A percentile compares a stretch with the other conserved stretches of the same genome.
These are phyloP conservation scores for Polypedilum vanderplanki DNA, from an alignment of 1,140 invertebrate genomes.

Conservation along the genomic window DNA sequence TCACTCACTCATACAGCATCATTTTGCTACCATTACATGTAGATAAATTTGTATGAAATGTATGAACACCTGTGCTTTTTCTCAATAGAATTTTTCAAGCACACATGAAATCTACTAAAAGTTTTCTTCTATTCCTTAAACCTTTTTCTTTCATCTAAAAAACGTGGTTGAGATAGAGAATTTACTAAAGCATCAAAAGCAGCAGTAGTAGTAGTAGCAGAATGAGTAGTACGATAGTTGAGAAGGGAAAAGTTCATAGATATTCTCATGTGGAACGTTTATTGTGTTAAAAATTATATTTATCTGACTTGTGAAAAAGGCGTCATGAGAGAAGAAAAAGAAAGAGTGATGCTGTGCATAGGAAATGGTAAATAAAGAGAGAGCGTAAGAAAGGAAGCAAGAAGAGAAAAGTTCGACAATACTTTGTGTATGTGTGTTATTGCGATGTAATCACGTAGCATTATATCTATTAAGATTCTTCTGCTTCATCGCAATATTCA, in stretches of 20 bases:
- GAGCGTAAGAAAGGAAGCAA: not conserved
- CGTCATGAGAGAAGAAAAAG: not conserved
- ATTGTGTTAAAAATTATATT: constrained; percentile 28
- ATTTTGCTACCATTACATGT: too few relatives aligned
- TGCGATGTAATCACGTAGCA: constrained; percentile 23
- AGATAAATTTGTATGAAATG: too few relatives aligned
- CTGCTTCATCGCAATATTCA: not conserved
- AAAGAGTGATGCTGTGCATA: not conserved
- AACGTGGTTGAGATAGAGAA: too few relatives aligned
- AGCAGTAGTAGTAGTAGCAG: too few relatives aligned
- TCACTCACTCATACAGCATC: too few relatives aligned
- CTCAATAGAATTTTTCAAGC: too few relatives aligned
- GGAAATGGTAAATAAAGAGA: not conserved
- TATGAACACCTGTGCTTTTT: too few relatives aligned
- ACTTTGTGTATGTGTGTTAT: not conserved
- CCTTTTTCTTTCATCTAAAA: too few relatives aligned
- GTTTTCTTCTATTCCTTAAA: too few relatives aligned
- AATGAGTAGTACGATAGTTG: too few relatives aligned
- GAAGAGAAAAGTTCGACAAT: not conserved
- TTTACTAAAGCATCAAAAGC: too few relatives aligned
- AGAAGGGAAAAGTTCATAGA: not conserved
- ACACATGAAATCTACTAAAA: too few relatives aligned
- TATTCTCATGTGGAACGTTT: not conserved
- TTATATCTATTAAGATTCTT: constrained; percentile 16
- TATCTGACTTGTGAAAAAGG: not conserved